These are phyloP conservation scores for Mesocricetus auratus DNA, from an alignment of 2,113 vertebrate genomes.

Conservation along the genomic window DNA sequence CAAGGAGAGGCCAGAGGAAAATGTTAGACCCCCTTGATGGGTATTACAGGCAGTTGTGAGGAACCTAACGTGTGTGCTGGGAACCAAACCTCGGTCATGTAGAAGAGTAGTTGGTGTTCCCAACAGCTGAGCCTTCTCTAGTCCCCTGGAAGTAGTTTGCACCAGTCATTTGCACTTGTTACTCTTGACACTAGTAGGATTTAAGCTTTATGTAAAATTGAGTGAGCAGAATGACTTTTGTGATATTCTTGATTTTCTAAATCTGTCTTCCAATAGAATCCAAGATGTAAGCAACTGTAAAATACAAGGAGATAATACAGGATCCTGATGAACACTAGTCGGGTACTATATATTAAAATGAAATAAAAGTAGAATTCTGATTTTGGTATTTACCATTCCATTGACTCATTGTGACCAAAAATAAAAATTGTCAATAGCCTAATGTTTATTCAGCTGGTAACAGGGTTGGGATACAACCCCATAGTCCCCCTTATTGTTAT, in stretches of 20 bases:
- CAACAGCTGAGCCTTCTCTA: not conserved
- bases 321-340: not conserved
- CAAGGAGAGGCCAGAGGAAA: not conserved
- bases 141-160: conserved; percentile 18
- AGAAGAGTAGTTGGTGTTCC: not conserved
- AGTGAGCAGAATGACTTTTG: not conserved
- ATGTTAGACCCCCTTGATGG: not conserved
- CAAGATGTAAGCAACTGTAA: conserved; percentile 1
- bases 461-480: not conserved
- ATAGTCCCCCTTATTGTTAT: not conserved
- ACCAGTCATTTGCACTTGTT: not conserved
- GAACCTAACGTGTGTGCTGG: not conserved
- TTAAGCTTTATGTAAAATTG: not conserved
- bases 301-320: not conserved
- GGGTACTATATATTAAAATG: not conserved
- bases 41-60: not conserved
- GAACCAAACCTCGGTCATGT: not conserved
- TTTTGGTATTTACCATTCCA: conserved; percentile 33
- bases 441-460: not conserved
- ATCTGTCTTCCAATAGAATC: not conserved
- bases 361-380: conserved; percentile 9
- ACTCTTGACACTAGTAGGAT: not conserved
- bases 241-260: conserved; percentile 3
- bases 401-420: conserved; percentile 25
- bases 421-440: not conserved